Conservation (phyloP, 2,888 invertebrate species). For the Hipparchia sbordonii region DNA sequence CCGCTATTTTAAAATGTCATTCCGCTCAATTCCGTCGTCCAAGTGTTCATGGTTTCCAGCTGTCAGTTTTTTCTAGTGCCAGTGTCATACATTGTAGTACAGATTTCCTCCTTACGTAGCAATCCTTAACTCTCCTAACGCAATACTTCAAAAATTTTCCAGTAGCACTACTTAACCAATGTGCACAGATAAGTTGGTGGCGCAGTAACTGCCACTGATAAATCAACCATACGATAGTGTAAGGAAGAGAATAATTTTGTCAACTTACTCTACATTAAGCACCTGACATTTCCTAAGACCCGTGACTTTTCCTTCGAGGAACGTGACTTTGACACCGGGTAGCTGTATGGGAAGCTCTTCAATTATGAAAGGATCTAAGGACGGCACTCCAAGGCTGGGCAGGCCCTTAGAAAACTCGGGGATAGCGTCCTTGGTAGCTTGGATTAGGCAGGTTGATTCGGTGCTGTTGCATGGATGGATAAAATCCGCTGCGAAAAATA, state of each 20-base stretch:
- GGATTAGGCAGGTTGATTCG: conserved; percentile 65
- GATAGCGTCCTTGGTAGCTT: conserved; percentile 72
- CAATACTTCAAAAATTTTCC: no score
- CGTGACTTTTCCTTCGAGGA: conserved; percentile 70
- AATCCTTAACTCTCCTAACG: no score
- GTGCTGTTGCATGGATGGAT: conserved; percentile 75
- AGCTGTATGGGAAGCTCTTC: conserved; percentile 74
- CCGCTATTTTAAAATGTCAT: no score
- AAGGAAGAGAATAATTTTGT: background rate
- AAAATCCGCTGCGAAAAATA: conserved; percentile 64
- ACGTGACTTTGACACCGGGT: conserved; percentile 76
- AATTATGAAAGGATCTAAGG: conserved; percentile 72
- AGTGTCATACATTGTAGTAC: no score
- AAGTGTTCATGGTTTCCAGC: no score
- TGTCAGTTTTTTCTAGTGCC: no score
- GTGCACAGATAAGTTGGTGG: no score
- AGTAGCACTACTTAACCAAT: no score
- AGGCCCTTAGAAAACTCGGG: conserved; percentile 72
- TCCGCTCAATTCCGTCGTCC: no score
- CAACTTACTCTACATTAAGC: conserved; percentile 74
- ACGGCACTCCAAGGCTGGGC: conserved; percentile 67
- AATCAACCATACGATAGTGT: no score
- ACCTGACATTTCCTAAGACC: conserved; percentile 73
- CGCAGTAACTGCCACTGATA: no score
- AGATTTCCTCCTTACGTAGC: no score